Conservation (phyloP, 2,888 invertebrate species). For the Reticulitermes lucifugus region DNA sequence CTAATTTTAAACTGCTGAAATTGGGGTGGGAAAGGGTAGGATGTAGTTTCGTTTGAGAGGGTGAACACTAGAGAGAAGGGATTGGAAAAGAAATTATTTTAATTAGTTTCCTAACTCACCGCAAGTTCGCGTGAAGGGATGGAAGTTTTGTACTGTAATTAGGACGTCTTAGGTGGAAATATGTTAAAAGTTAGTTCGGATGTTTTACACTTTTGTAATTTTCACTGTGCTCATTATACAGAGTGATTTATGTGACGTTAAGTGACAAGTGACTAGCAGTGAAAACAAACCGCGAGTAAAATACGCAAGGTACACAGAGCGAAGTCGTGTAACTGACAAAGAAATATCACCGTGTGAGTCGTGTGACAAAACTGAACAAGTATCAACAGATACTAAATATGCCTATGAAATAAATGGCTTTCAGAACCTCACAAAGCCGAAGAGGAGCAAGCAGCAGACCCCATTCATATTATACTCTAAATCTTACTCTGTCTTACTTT, state of each 20-base stretch:
- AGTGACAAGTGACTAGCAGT: not conserved
- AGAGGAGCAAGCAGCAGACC: no score
- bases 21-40: not conserved
- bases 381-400: no score
- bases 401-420: no score
- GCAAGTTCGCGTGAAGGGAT: slow-evolving; percentile 7
- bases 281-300: no score
- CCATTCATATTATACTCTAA: no score
- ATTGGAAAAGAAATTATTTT: slow-evolving; percentile 25
- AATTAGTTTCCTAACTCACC: slow-evolving; percentile 33
- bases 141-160: slow-evolving; percentile 1
- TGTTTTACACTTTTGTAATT: not conserved
- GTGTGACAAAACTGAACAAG: no score
- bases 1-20: slow-evolving; percentile 22
- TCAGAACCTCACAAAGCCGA: no score
- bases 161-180: slow-evolving; percentile 9
- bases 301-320: no score
- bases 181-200: not conserved
- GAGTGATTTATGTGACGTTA: not conserved
- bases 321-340: no score
- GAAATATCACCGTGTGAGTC: no score
- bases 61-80: not conserved
- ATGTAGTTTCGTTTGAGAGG: not conserved
- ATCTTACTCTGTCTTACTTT: no score
- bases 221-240: not conserved